Percentiles rank a stretch among this genome's conserved stretches.
These are phyloP conservation scores for Saguinus midas DNA, from an alignment of 2,113 vertebrate genomes.

Conservation along the genomic window DNA sequence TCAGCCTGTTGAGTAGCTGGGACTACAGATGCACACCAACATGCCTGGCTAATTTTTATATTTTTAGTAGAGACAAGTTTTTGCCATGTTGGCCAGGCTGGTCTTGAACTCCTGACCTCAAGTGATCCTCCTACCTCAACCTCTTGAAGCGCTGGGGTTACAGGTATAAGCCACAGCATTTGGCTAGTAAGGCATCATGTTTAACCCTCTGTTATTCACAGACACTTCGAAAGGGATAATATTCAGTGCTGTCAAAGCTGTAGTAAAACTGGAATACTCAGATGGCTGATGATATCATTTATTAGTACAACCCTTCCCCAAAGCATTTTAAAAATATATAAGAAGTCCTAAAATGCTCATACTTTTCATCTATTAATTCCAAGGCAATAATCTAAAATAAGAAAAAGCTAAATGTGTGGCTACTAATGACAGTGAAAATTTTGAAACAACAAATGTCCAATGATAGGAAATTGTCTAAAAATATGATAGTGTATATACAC, in stretches of 20 bases:
- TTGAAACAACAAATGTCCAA: background rate
- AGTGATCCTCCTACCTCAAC: too few species aligned
- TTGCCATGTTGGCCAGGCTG: too few species aligned
- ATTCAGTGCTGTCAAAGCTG: too few species aligned
- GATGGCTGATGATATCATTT: background rate
- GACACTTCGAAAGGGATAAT: background rate
- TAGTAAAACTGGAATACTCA: background rate
- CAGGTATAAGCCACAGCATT: too few species aligned
- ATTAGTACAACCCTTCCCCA: background rate
- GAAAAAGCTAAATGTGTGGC: background rate
- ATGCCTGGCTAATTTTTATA: too few species aligned
- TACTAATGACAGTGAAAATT: background rate
- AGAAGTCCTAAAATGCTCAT: background rate
- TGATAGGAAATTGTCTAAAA: background rate
- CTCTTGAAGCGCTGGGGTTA: too few species aligned
- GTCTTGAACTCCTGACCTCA: too few species aligned
- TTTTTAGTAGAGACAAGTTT: too few species aligned
- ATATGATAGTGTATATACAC: background rate
- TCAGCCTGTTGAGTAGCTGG: too few species aligned
- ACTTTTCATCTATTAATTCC: background rate
- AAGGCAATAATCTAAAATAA: slow-evolving; percentile 10
- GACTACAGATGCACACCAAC: too few species aligned
- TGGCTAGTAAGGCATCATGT: too few species aligned
- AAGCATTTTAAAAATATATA: background rate
- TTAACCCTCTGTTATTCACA: background rate